Conservation (phyloP, 2,888 invertebrate species). For the Ariolimax columbianus region DNA sequence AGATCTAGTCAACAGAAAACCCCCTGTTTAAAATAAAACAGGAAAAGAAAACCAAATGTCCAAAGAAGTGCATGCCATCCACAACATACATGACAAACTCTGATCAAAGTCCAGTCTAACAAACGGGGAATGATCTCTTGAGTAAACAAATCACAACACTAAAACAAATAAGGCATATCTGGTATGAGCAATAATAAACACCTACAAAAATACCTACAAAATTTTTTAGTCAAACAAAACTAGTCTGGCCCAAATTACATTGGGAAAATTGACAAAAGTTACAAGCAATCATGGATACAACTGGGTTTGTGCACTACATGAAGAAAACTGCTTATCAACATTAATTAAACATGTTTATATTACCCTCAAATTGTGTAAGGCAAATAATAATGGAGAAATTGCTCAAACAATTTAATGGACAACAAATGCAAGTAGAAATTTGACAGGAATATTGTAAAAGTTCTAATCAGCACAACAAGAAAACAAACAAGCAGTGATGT, state of each 20-base stretch:
- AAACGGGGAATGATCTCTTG: background rate
- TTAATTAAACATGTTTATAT: background rate
- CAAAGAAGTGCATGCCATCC: background rate
- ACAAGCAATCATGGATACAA: background rate
- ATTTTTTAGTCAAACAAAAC: background rate
- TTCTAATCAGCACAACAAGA: background rate
- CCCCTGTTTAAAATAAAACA: background rate
- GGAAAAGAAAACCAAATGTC: background rate
- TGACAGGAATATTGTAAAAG: too few relatives aligned
- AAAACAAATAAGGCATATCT: constrained; percentile 17
- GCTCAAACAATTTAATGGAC: background rate
- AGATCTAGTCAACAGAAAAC: too few relatives aligned
- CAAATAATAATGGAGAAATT: background rate
- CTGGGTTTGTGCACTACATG: background rate
- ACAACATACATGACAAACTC: background rate
- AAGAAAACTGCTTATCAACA: background rate
- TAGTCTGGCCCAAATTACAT: background rate
- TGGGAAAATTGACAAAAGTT: background rate
- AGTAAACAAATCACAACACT: background rate
- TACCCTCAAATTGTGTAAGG: background rate
- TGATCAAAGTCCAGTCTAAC: background rate
- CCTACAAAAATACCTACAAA: background rate
- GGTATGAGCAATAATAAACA: background rate
- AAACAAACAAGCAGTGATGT: background rate
- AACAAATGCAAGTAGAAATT: background rate